These are phyloP conservation scores for Barnardius zonarius DNA, from an alignment of 2,113 vertebrate genomes.

Conservation along the genomic window DNA sequence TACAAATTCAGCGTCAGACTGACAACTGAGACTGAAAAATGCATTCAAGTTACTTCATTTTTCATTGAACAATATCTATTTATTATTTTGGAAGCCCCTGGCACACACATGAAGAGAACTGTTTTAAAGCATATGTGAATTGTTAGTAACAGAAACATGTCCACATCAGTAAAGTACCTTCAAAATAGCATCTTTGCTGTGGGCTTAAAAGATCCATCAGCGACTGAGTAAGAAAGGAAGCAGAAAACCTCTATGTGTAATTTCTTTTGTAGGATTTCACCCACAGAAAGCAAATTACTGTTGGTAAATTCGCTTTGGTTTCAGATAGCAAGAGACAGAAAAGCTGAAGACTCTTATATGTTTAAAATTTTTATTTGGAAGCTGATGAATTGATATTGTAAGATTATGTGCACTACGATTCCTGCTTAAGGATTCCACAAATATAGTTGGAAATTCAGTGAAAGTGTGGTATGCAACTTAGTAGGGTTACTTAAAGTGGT, in stretches of 20 bases:
- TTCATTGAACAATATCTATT: neutral
- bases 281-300: neutral
- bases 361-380: neutral
- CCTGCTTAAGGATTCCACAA: neutral
- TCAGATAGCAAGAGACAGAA: neutral
- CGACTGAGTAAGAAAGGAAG: neutral
- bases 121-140: neutral
- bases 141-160: neutral
- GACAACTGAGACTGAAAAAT: neutral
- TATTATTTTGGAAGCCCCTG: neutral
- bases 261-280: neutral
- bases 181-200: neutral
- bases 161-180: neutral
- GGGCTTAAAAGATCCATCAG: neutral
- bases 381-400: neutral
- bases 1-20: neutral
- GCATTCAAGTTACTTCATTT: neutral
- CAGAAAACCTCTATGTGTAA: neutral
- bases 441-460: neutral
- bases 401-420: neutral
- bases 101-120: neutral
- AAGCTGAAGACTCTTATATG: neutral
- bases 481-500: neutral
- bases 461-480: neutral
- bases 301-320: neutral